Conservation (phyloP, 2,888 invertebrate species). For the Hermaeophaga mercurialis region DNA sequence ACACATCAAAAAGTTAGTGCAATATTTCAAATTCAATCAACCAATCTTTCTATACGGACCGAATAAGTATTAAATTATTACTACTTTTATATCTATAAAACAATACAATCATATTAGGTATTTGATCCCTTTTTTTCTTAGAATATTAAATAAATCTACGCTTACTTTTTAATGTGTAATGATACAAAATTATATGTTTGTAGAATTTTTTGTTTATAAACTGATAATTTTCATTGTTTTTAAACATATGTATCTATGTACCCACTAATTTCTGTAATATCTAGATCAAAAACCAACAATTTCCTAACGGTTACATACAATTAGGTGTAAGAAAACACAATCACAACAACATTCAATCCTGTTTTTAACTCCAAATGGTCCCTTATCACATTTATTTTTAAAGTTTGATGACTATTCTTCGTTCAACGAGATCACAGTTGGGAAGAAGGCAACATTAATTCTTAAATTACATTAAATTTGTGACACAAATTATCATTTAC, state of each 20-base stretch:
- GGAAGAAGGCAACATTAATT: constrained; percentile 55
- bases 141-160: too few species aligned
- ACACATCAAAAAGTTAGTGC: too few species aligned
- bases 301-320: constrained; percentile 4
- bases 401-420: constrained; percentile 43
- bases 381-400: constrained; percentile 51
- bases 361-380: constrained; percentile 44
- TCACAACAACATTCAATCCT: constrained; percentile 37
- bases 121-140: neutral
- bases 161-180: too few species aligned
- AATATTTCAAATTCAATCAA: too few species aligned
- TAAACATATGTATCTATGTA: too few species aligned
- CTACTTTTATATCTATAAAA: too few species aligned
- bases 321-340: constrained; percentile 27
- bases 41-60: too few species aligned
- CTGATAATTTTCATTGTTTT: too few species aligned
- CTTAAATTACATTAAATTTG: constrained; percentile 11
- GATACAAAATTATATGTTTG: too few species aligned
- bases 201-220: too few species aligned
- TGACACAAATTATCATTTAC: constrained; percentile 17
- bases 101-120: neutral
- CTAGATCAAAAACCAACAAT: constrained; percentile 2
- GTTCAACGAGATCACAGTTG: constrained; percentile 54
- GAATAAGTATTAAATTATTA: too few species aligned
- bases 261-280: too few species aligned